A percentile compares a stretch with the other conserved stretches of the same genome.
Evolutionary conservation across 2,797 vertebrate species (phyloP).

Genomic region (Hafferia zeledoni): DNA sequence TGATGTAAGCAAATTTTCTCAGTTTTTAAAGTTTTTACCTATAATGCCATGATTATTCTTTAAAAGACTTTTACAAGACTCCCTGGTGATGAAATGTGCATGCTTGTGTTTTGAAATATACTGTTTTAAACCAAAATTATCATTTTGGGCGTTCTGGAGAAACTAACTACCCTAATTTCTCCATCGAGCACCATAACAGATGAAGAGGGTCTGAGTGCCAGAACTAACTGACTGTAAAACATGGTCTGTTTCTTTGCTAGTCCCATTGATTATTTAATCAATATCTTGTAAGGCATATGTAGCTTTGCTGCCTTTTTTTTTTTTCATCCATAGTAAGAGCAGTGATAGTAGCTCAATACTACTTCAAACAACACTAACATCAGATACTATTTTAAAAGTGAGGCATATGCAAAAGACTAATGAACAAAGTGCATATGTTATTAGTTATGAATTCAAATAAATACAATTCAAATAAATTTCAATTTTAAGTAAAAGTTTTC

Average conservation of each 20-base stretch:
- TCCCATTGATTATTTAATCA: not conserved
- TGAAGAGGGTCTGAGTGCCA: not conserved
- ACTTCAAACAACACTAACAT: not conserved
- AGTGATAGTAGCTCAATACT: not conserved
- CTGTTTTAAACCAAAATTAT: not conserved
- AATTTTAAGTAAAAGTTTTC: not conserved
- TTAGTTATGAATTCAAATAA: not conserved
- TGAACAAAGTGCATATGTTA: not conserved
- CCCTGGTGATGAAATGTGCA: not conserved
- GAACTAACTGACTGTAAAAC: not conserved
- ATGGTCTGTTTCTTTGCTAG: not conserved
- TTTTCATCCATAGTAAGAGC: not conserved
- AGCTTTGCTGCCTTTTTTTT: not conserved
- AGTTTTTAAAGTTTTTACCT: not conserved
- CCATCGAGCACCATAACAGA: not conserved
- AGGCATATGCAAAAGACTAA: not conserved
- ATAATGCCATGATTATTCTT: not conserved
- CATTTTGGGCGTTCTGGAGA: not conserved
- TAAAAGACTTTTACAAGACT: not conserved
- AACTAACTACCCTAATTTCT: not conserved
- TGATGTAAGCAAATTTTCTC: not conserved
- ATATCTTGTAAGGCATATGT: not conserved
- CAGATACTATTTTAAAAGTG: not conserved
- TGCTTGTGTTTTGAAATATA: not conserved
- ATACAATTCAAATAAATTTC: not conserved